phyloP scores from a whole-genome alignment of 2,888 invertebrate genomes.

The Julus scanicus region DNA sequence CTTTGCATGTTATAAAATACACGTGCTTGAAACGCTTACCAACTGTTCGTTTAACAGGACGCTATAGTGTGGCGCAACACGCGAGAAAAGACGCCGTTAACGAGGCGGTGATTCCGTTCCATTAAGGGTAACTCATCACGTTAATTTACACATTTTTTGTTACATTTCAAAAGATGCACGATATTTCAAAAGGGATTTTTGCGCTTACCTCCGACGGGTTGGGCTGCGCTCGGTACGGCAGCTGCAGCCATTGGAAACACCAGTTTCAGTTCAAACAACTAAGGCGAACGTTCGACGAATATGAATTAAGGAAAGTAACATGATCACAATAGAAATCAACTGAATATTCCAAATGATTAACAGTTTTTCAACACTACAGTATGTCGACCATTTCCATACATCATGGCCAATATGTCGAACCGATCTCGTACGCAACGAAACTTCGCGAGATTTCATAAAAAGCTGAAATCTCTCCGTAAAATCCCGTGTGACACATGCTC shows the following conservation, averaged over 20 bases:
- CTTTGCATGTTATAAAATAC: constrained; percentile 31
- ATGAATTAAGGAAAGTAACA: background rate
- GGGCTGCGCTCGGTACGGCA: constrained; percentile 51
- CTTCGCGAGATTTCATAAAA: constrained; percentile 7
- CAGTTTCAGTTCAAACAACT: background rate
- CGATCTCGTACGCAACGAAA: background rate
- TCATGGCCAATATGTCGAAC: constrained; percentile 45
- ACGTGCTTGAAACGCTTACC: constrained; percentile 33
- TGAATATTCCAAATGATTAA: constrained; percentile 40
- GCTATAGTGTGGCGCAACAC: background rate
- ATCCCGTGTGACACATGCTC: background rate
- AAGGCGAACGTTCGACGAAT: constrained; percentile 40
- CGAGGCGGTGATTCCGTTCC: constrained; percentile 40
- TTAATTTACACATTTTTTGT: constrained; percentile 26
- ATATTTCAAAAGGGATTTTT: constrained; percentile 26
- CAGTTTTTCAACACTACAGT: constrained; percentile 47
- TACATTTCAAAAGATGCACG: constrained; percentile 45
- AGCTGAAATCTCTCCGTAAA: background rate
- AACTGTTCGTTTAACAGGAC: background rate
- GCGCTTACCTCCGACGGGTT: constrained; percentile 54
- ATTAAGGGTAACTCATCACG: constrained; percentile 18
- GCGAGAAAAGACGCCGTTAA: background rate
- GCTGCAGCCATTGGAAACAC: constrained; percentile 52
- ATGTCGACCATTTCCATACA: constrained; percentile 47
- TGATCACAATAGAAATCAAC: background rate